Base-by-base conservation (phyloP, 2,888 invertebrate species). In the Pammene aurita region DNA sequence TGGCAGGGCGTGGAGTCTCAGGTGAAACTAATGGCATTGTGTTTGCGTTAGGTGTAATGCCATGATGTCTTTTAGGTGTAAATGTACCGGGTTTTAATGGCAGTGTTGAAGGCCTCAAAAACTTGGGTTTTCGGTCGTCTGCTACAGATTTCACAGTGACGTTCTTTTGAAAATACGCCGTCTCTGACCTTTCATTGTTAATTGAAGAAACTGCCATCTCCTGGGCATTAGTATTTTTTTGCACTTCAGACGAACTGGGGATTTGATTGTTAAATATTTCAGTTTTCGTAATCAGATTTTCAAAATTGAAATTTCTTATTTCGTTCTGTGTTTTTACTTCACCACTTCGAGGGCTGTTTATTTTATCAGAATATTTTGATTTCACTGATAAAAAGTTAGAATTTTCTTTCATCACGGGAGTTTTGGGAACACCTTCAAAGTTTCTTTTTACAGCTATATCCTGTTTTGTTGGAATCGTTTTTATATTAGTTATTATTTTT, bases 1-100 rank as follows among this genome's bases (percentile, higher is more conserved):
- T 98, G 50, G 96, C 96, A 0, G 97, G 97, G 14, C 98, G 93
- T 10, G 98, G 98, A 0, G 98, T 98, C 87, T 98, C 98, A 0
- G 98, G 98, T 72, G 97, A 97, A 60, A 98, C 96, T 63, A 98
- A 89, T 10, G 97, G 96, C 88, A 96, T 93, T 62, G 97, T 97
- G 79, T 96, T 96, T 58, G 96, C 95, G 66, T 96, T 96, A 0
- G 96, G 96, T 0, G 96, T 96, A 57, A 96, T 95, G 0, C 96
- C 96, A 79, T 96, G 96, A 84, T 96, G 96, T 67, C 95, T 94
- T 84, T 97, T 97, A 9, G 96, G 95, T 6, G 95, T 95, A 74
- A 96, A 96, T 11, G 96, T 96, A 5, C 96, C 97, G 0, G 97
- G 97, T 84, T 97, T 97, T 42, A 97, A 85, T 0, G 97, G 96